Percentiles rank a stretch among this genome's conserved stretches.
Evolutionary conservation across 35 echinoderm and acorn worm genomes (phyloP).

Genomic region (Strongylocentrotus purpuratus): DNA sequence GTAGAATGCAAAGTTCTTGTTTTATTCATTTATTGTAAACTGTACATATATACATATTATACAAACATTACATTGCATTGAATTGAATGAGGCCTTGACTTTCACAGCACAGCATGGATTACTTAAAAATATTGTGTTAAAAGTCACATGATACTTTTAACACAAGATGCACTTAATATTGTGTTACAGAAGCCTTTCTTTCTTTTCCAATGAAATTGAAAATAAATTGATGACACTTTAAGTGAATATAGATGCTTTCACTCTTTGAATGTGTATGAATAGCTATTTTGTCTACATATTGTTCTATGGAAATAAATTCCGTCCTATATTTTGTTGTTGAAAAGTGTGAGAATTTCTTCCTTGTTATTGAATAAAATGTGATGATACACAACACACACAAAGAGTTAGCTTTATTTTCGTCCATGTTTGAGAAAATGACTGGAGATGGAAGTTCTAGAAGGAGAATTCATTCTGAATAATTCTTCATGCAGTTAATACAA

Average conservation of each 20-base stretch:
- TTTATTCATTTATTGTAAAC: constrained; percentile 14
- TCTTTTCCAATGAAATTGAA: not conserved
- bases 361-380: not conserved
- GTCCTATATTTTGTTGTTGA: constrained; percentile 16
- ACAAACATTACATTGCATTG: not conserved
- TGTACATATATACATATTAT: constrained; percentile 5
- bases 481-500: too few species aligned
- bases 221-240: not conserved
- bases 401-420: not conserved
- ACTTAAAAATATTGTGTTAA: not conserved
- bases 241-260: not conserved
- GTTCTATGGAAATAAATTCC: constrained; percentile 42
- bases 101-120: not conserved
- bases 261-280: not conserved
- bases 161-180: not conserved
- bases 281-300: not conserved
- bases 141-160: not conserved
- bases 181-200: not conserved
- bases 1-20: not conserved
- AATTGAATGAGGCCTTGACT: not conserved
- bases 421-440: not conserved
- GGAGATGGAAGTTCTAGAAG: too few species aligned
- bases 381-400: not conserved
- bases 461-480: too few species aligned
- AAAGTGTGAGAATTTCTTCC: constrained; percentile 5